phyloP scores from a whole-genome alignment of 2,888 invertebrate genomes.

The Schizotus pectinicornis region DNA sequence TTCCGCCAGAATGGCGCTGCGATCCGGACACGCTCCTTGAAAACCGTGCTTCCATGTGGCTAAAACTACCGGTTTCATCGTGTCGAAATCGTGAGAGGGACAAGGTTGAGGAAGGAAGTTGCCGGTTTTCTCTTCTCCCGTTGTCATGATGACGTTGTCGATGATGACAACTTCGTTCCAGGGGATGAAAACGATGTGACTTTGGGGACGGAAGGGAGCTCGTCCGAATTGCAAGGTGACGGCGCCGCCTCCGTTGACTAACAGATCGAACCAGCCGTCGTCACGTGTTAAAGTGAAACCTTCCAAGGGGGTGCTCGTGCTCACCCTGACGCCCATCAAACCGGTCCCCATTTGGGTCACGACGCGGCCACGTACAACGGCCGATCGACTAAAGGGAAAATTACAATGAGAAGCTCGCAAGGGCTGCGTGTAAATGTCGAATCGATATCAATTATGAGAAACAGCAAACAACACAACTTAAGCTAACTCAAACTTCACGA shows the following conservation, averaged over 20 bases:
- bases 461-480: conserved; percentile 37
- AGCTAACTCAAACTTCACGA: conserved; percentile 56
- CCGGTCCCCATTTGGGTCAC: conserved; percentile 91
- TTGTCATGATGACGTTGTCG: conserved; percentile 85
- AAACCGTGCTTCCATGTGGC: conserved; percentile 96
- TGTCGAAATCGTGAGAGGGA: conserved; percentile 86
- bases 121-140: conserved; percentile 77
- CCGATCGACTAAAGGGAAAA: conserved; percentile 77
- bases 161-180: conserved; percentile 99
- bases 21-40: conserved; percentile 93
- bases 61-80: conserved; percentile 91
- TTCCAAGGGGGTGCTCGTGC: conserved; percentile 91
- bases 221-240: conserved; percentile 94
- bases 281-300: conserved; percentile 93
- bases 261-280: conserved; percentile 96
- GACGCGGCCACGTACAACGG: conserved; percentile 95
- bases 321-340: conserved; percentile 93
- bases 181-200: conserved; percentile 88
- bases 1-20: conserved; percentile 87
- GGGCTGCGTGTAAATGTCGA: background rate
- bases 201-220: conserved; percentile 87
- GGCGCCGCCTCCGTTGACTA: conserved; percentile 99
- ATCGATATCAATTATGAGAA: conserved; percentile 4
- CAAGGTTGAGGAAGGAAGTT: conserved; percentile 77
- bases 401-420: background rate